phyloP scores from a whole-genome alignment of 2,113 vertebrate genomes.

The Sinocyclocheilus rhinocerous region DNA sequence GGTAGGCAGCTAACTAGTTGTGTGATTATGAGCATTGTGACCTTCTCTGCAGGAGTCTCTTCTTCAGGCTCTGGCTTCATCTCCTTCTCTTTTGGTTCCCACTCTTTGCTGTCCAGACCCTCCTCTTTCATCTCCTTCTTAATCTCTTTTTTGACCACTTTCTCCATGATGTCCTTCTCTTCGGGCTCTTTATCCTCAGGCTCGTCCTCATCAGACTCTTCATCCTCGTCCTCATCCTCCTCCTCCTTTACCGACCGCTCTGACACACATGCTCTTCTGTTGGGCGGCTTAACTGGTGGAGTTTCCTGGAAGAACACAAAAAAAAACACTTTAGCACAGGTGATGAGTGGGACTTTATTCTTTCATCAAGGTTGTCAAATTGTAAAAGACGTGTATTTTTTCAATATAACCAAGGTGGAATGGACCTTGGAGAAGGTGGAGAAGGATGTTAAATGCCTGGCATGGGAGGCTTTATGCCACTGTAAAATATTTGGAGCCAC shows the following conservation, averaged over 20 bases:
- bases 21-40: slow-evolving; percentile 22
- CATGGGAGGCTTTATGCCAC: no score
- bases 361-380: background rate
- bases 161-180: slow-evolving; percentile 84
- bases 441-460: no score
- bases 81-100: slow-evolving; percentile 86
- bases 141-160: slow-evolving; percentile 82
- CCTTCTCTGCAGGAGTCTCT: slow-evolving; percentile 82
- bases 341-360: background rate
- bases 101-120: slow-evolving; percentile 84
- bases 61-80: slow-evolving; percentile 82
- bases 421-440: no score
- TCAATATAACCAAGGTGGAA: background rate
- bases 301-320: slow-evolving; percentile 75
- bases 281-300: slow-evolving; percentile 76
- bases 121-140: slow-evolving; percentile 87
- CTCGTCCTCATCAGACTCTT: slow-evolving; percentile 79
- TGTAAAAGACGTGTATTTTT: background rate
- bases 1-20: background rate
- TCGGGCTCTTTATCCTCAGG: slow-evolving; percentile 79
- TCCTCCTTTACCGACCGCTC: slow-evolving; percentile 76
- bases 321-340: background rate
- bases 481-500: no score
- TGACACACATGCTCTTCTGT: slow-evolving; percentile 78
- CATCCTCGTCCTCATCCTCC: slow-evolving; percentile 74